Evolutionary conservation across 2,113 vertebrate genomes (phyloP).

Genomic region (Chlorodrepanis virens): DNA sequence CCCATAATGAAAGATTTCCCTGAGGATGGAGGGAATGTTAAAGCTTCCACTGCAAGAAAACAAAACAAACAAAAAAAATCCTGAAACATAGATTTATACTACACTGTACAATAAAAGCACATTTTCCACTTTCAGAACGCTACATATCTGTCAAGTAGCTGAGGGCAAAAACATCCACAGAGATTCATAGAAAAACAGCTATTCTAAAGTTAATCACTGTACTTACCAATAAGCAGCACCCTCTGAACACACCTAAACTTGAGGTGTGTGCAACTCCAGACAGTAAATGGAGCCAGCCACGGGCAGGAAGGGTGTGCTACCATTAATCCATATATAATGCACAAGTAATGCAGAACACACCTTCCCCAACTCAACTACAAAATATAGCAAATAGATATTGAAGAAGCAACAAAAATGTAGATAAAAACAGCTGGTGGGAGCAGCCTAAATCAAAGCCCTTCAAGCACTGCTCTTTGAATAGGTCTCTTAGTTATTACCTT

Average conservation of each 20-base stretch:
- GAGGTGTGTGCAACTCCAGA: neutral
- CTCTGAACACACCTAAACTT: neutral
- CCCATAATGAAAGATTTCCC: conserved; percentile 97
- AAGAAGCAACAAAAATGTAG: neutral
- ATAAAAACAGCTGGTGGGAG: neutral
- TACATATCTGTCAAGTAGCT: neutral
- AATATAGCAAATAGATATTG: neutral
- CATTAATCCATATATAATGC: neutral
- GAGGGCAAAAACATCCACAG: neutral
- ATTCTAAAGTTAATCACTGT: neutral
- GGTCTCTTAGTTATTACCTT: neutral
- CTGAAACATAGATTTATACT: neutral
- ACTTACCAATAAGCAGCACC: neutral
- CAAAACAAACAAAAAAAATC: neutral
- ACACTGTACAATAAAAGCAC: neutral
- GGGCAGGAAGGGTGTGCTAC: neutral
- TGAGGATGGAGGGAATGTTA: conserved; percentile 94
- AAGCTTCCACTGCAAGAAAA: conserved; percentile 84
- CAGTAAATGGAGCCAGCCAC: neutral
- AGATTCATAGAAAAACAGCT: neutral
- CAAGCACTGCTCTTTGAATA: neutral
- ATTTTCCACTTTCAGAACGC: neutral
- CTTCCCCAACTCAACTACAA: neutral
- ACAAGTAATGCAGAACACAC: neutral
- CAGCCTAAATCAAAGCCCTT: neutral